Evolutionary conservation across 1,140 invertebrate genomes (phyloP), one percentile per base, ranked within the genome.

Genomic region (Saxidomus purpurata): DNA sequence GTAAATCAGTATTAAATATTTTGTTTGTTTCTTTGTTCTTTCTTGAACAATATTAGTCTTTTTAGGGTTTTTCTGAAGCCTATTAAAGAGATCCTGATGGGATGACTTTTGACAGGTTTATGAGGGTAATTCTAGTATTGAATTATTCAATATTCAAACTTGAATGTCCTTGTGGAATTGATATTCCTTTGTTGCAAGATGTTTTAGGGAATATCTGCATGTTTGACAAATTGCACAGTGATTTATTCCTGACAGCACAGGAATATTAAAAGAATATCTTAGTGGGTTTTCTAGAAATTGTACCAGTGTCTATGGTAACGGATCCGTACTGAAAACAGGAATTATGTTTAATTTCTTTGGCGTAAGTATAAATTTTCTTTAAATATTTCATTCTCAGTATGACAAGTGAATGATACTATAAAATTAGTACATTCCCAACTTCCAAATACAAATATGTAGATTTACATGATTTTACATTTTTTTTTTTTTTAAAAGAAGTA

Each of bases 271-370:
- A n/a, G 1, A 63, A 28, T 28, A 63, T 28, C 8, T 8, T 1
- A 28, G 6, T 28, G n/a, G n/a, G 19, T 63, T 28, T 63, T 63
- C n/a, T 28, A 25, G 25, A n/a, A 28, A 28, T 28, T 63, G 6
- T 8, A 63, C n/a, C 6, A 28, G n/a, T 63, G 19, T 28, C n/a
- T 28, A 15, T 28, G 59, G 9, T 4, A 63, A 28, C 9, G 28
- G 25, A 6, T 59, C 19, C n/a, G 8, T 59, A 43, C 43, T 43
- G 15, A 55, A 28, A n/a, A n/a, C 8, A 28, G 59, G 59, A 63
- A 63, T n/a, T 25, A 63, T 63, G 59, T 63, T 63, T 28, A 63
- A 63, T 63, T 63, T 63, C 59, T 63, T 63, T 63, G 59, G 59
- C 0, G 59, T 63, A 63, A 63, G 59, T 63, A 63, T 55, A 55